Conservation (phyloP, 2,888 invertebrate genomes). For the Alsophila aescularia region DNA sequence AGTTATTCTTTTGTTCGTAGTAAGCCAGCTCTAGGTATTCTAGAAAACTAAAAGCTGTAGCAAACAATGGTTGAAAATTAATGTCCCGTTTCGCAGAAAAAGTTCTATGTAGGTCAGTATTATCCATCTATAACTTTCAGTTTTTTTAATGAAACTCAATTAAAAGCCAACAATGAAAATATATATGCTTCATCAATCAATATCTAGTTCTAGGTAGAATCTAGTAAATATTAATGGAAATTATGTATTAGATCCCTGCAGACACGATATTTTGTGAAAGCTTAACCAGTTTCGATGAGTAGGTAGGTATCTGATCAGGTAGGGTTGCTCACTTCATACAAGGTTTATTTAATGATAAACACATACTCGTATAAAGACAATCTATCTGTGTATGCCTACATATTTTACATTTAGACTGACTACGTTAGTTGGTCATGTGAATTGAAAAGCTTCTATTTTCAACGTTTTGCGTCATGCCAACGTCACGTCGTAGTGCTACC, state of each 20-base stretch:
- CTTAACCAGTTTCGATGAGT: constrained; percentile 17
- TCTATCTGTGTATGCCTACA: too few relatives aligned
- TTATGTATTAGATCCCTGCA: constrained; percentile 6
- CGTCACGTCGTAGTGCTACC: constrained; percentile 14
- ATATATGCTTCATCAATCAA: constrained; percentile 12
- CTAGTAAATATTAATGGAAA: constrained; percentile 6
- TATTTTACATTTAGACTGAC: too few relatives aligned
- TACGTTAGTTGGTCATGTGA: not conserved
- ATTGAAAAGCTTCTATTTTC: constrained; percentile 5
- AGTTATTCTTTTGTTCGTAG: too few relatives aligned
- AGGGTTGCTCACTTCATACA: not conserved
- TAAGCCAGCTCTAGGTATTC: too few relatives aligned
- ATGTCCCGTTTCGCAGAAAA: too few relatives aligned
- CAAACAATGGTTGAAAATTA: too few relatives aligned
- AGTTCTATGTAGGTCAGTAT: too few relatives aligned
- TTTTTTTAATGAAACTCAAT: constrained; percentile 10
- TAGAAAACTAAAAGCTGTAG: too few relatives aligned
- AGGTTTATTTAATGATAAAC: too few relatives aligned
- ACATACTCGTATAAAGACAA: too few relatives aligned
- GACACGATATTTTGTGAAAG: constrained; percentile 15
- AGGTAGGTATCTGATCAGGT: constrained; percentile 12
- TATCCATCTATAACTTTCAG: constrained; percentile 14
- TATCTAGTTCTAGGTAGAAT: constrained; percentile 4
- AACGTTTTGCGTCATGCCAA: constrained; percentile 12
- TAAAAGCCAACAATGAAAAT: constrained; percentile 1